A percentile compares a stretch with the other conserved stretches of the same genome.
phyloP scores from a whole-genome alignment of 2,113 vertebrate species.

The Vulpes vulpes region DNA sequence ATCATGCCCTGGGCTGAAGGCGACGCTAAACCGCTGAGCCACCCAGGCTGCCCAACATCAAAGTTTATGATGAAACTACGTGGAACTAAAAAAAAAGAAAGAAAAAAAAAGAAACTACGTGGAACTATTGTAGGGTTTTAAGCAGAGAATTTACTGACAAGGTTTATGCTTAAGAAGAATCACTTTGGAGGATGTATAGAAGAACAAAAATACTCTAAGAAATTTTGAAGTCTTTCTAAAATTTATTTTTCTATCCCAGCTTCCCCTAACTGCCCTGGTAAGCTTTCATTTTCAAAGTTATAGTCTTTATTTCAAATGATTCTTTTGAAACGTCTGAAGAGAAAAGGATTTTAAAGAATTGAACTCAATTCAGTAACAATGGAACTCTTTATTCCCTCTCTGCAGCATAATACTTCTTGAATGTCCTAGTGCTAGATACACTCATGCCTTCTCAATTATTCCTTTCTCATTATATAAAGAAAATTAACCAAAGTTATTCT shows the following conservation, averaged over 20 bases:
- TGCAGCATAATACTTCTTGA: slow-evolving; percentile 39
- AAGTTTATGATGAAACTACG: not conserved
- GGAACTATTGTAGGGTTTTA: not conserved
- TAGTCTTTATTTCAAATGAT: slow-evolving; percentile 65
- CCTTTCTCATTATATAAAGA: slow-evolving; percentile 56
- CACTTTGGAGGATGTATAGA: not conserved
- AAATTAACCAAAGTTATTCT: slow-evolving; percentile 68
- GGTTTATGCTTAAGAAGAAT: slow-evolving; percentile 17
- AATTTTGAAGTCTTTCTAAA: slow-evolving; percentile 51
- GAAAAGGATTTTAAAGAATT: slow-evolving; percentile 58
- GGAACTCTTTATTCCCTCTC: slow-evolving; percentile 31
- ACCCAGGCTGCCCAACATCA: too few species aligned
- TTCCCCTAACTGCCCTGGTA: not conserved
- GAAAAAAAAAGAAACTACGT: not conserved
- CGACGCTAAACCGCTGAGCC: too few species aligned
- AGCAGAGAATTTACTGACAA: slow-evolving; percentile 28
- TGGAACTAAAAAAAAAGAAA: not conserved
- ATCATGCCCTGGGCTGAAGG: too few species aligned
- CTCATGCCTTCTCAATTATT: slow-evolving; percentile 43
- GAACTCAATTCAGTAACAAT: slow-evolving; percentile 53
- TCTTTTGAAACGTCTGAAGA: slow-evolving; percentile 15
- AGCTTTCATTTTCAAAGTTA: slow-evolving; percentile 69
- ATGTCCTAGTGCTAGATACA: slow-evolving; percentile 12
- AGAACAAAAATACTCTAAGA: slow-evolving; percentile 52
- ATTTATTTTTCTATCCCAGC: slow-evolving; percentile 59